A percentile compares a stretch with the other conserved stretches of the same genome.
These are phyloP conservation scores for Cydia amplana DNA, from an alignment of 1,140 invertebrate species.

Conservation along the genomic window DNA sequence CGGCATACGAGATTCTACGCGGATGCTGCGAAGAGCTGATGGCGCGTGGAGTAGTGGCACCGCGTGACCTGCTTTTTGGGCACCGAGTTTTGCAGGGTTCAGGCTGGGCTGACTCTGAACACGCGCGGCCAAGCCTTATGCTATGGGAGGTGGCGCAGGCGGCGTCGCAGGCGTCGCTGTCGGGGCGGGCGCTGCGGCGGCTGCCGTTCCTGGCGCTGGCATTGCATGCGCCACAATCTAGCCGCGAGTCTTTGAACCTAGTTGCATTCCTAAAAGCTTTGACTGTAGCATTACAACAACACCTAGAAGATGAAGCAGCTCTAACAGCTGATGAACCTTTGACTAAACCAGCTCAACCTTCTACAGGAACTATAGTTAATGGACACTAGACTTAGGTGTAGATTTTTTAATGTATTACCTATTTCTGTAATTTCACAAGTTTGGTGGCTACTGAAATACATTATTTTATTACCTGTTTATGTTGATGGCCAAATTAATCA, in stretches of 20 bases:
- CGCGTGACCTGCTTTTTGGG: conserved; percentile 64
- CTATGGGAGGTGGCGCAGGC: conserved; percentile 78
- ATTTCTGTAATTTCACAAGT: too few species aligned
- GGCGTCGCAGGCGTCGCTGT: conserved; percentile 85
- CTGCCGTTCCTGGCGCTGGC: conserved; percentile 92
- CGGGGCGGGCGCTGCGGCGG: conserved; percentile 92
- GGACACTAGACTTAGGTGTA: neutral
- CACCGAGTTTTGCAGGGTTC: conserved; percentile 54
- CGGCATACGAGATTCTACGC: conserved; percentile 90
- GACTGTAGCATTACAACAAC: neutral
- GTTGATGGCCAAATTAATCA: too few species aligned
- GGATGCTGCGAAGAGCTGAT: conserved; percentile 70
- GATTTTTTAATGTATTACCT: too few species aligned
- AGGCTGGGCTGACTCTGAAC: conserved; percentile 60
- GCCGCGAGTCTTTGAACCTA: neutral
- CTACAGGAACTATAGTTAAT: neutral
- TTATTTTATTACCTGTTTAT: too few species aligned
- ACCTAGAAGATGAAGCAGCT: conserved; percentile 23
- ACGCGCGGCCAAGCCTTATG: conserved; percentile 57
- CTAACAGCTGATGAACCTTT: conserved; percentile 9
- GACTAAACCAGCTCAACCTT: neutral
- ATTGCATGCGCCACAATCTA: conserved; percentile 47
- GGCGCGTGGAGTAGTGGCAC: conserved; percentile 77
- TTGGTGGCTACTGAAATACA: too few species aligned
- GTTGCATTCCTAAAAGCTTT: conserved; percentile 2